A percentile compares a stretch with the other conserved stretches of the same genome.
Evolutionary conservation across 2,888 invertebrate species (phyloP).

Genomic region (Ferdinandea cuprea): DNA sequence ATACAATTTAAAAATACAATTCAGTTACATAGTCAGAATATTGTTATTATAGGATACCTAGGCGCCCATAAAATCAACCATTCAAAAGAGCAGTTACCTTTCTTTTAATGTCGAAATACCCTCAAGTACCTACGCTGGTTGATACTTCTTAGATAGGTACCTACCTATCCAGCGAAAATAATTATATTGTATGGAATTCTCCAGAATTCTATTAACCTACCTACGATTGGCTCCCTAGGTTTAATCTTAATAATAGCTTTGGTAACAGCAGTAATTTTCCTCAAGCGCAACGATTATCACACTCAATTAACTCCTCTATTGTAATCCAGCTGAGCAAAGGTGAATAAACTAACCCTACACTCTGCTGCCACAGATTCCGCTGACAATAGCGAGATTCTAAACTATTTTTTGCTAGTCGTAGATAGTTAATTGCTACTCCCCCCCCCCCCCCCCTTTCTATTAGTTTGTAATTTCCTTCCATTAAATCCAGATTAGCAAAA

Average conservation of each 20-base stretch:
- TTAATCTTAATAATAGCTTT: constrained; percentile 18
- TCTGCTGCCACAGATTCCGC: constrained; percentile 18
- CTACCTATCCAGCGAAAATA: too few relatives aligned
- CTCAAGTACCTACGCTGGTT: too few relatives aligned
- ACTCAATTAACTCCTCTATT: constrained; percentile 63
- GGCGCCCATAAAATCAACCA: too few relatives aligned
- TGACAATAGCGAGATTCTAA: constrained; percentile 33
- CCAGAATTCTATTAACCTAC: background rate
- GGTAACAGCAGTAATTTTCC: constrained; percentile 17
- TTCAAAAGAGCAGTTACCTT: too few relatives aligned
- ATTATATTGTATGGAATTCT: too few relatives aligned
- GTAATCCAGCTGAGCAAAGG: constrained; percentile 45
- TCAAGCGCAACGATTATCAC: constrained; percentile 49
- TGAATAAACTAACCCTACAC: constrained; percentile 57
- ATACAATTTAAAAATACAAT: too few relatives aligned
- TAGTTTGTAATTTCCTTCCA: constrained; percentile 62
- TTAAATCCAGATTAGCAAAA: constrained; percentile 63
- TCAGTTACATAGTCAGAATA: too few relatives aligned
- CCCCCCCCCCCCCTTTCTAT: too few relatives aligned
- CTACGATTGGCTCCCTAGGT: background rate
- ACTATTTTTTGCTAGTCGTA: background rate
- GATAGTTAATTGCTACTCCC: constrained; percentile 17
- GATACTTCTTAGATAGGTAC: too few relatives aligned
- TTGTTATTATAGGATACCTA: too few relatives aligned
- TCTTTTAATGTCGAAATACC: too few relatives aligned